Base-by-base conservation (phyloP, 2,113 vertebrate genomes). In the Triplophysa rosa region DNA sequence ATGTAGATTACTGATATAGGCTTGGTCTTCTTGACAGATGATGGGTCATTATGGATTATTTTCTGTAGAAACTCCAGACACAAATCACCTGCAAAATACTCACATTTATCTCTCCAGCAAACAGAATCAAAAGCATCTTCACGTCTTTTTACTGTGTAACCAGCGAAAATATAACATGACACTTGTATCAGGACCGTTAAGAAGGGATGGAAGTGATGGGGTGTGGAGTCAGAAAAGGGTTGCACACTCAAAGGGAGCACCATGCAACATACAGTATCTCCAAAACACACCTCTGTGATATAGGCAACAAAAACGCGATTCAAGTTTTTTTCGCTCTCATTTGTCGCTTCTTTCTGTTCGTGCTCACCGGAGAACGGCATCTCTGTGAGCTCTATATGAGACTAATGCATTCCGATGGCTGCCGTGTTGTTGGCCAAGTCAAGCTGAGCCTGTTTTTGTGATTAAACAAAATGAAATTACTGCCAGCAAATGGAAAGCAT, bases 391-490 rank as follows among this genome's bases (percentile, higher is more conserved):
- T 26, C 49, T 23, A 67, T 66, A 72, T 80, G 78, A 75, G 77
- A 82, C 66, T 85, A 88, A 89, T 85, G 79, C 81, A 80, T 82
- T 84, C 78, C 81, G 85, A 79, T 66, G 83, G 77, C 84, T 87
- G 87, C 82, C 81, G 84, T 66, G 84, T 83, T 79, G 45, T 76
- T 64, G 76, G 82, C 78, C 72, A 45, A 77, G 79, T 80, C 79
- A 81, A 84, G 79, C 84, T 83, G 83, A 75, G 83, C 82, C 65
- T 83, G 78, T 76, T 85, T 86, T 89, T 87, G 78, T 91, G 87
- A 90, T 90, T 87, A 89, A 85, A 87, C 87, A 79, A 91, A 89
- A 90, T 89, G 82, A 87, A 87, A 89, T 90, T 88, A 90, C 87
- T 83, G 86, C 84, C 84, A 80, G 80, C 68, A 80, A 89, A 85